These are phyloP conservation scores for Forbesichthys agassizii DNA, from an alignment of 2,113 vertebrate species.

Conservation along the genomic window DNA sequence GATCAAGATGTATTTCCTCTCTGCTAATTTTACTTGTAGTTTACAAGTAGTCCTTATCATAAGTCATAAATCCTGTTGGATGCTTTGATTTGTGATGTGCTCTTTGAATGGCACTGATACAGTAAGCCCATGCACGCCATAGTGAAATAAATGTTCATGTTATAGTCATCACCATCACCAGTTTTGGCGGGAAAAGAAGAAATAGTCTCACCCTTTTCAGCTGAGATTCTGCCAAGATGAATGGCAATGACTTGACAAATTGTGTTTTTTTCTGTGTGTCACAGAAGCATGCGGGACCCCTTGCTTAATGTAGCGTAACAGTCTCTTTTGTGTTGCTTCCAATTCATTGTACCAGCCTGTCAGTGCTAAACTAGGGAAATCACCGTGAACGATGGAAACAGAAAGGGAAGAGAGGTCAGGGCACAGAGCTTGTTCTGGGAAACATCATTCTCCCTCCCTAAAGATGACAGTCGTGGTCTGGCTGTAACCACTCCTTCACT, in stretches of 20 bases:
- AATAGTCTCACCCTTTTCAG: constrained; percentile 46
- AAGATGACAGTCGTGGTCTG: constrained; percentile 46
- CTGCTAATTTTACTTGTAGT: not conserved
- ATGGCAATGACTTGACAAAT: constrained; percentile 61
- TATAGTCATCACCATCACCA: constrained; percentile 43
- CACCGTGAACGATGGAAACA: constrained; percentile 55
- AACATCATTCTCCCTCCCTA: constrained; percentile 47
- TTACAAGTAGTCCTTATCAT: constrained; percentile 21
- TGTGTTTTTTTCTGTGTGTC: constrained; percentile 65
- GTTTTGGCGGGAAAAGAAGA: constrained; percentile 6
- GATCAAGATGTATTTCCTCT: constrained; percentile 16
- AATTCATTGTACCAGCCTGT: constrained; percentile 72
- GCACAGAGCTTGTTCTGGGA: constrained; percentile 51
- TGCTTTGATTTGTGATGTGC: constrained; percentile 35
- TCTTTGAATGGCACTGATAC: constrained; percentile 40
- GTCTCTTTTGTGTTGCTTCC: constrained; percentile 70
- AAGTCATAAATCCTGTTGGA: constrained; percentile 35
- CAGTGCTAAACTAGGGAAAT: constrained; percentile 69
- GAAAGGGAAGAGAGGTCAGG: constrained; percentile 57
- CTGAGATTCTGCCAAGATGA: constrained; percentile 58
- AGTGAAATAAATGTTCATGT: constrained; percentile 50
- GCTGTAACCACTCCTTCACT: constrained; percentile 28
- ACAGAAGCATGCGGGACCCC: constrained; percentile 59
- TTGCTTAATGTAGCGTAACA: constrained; percentile 74
- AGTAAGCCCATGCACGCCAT: constrained; percentile 18